These are phyloP conservation scores for Eristalis tenax DNA, from an alignment of 2,888 invertebrate genomes.

Conservation along the genomic window DNA sequence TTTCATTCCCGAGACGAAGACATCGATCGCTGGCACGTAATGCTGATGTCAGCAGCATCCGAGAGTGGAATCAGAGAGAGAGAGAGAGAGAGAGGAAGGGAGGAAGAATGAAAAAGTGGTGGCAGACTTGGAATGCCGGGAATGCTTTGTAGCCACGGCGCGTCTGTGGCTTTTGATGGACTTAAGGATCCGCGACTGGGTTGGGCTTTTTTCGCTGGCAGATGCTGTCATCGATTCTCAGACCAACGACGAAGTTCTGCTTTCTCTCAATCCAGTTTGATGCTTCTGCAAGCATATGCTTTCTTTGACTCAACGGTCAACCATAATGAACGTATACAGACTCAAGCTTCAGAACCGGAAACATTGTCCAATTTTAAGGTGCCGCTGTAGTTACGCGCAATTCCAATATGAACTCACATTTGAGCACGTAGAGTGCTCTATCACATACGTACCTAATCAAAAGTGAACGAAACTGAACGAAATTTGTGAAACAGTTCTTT, in stretches of 20 bases:
- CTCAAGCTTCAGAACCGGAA: too few species aligned
- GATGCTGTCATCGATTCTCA: background rate
- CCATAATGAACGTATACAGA: too few species aligned
- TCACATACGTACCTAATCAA: too few species aligned
- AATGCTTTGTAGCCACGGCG: background rate
- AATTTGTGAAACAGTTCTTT: too few species aligned
- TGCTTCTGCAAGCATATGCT: too few species aligned
- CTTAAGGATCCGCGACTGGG: background rate
- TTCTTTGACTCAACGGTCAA: too few species aligned
- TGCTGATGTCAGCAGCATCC: constrained; percentile 44
- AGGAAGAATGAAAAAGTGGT: background rate
- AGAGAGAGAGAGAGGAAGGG: background rate
- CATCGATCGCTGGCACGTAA: constrained; percentile 42
- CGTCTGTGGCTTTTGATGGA: background rate
- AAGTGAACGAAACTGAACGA: too few species aligned
- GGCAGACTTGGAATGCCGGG: background rate
- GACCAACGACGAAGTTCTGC: background rate
- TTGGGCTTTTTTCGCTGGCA: background rate
- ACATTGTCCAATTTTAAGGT: too few species aligned
- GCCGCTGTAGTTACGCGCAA: too few species aligned
- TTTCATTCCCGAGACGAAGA: background rate
- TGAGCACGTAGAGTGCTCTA: too few species aligned
- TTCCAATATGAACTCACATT: too few species aligned
- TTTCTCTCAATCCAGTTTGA: too few species aligned
- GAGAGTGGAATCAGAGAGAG: background rate